These are phyloP conservation scores for Melozone crissalis DNA, from an alignment of 2,113 vertebrate species.

Conservation along the genomic window DNA sequence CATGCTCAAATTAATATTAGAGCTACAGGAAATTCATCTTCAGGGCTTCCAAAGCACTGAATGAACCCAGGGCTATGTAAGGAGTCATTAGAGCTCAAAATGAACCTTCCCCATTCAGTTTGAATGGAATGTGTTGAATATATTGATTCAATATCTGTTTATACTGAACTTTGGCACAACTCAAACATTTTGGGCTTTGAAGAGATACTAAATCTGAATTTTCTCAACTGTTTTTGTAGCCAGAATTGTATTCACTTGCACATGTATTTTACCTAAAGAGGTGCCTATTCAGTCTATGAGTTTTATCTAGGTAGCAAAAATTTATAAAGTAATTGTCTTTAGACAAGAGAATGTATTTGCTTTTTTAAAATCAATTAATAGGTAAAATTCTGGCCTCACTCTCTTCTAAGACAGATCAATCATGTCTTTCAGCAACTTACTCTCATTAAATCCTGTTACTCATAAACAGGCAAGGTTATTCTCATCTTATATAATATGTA, in stretches of 20 bases:
- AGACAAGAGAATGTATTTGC: background rate
- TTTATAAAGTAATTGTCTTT: background rate
- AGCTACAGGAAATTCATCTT: background rate
- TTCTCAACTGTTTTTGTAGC: background rate
- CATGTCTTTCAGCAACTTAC: fast-evolving
- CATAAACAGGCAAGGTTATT: background rate
- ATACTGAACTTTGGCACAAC: background rate
- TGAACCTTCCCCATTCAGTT: background rate
- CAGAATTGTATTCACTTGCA: background rate
- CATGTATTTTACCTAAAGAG: background rate
- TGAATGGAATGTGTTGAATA: background rate
- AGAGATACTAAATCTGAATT: background rate
- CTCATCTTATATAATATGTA: fast-evolving
- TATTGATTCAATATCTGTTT: background rate
- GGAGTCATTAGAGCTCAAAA: background rate
- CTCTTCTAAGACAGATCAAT: background rate
- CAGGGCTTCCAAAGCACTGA: background rate
- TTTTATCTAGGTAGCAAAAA: background rate
- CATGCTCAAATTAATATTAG: background rate
- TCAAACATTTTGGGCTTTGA: background rate
- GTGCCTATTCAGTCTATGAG: background rate
- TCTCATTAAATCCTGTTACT: background rate
- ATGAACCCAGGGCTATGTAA: background rate
- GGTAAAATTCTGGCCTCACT: background rate
- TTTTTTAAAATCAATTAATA: background rate